phyloP scores from a whole-genome alignment of 2,888 invertebrate species.

The Stenolophus ochropezus region DNA sequence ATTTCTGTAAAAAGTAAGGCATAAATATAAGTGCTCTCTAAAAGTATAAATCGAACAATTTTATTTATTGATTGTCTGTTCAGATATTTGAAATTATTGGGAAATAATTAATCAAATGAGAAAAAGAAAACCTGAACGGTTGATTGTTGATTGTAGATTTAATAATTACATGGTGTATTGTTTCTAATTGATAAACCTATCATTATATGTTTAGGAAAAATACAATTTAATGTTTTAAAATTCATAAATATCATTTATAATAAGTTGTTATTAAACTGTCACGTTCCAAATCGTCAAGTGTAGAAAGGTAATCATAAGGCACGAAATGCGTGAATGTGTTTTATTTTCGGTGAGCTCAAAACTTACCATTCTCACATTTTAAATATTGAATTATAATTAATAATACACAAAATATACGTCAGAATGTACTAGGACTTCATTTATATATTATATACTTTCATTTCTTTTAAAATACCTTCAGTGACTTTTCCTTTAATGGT shows the following conservation, averaged over 20 bases:
- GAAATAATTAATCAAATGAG: neutral
- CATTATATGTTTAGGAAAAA: constrained; percentile 25
- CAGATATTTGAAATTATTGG: neutral
- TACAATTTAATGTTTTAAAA: constrained; percentile 23
- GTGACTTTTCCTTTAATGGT: too few species aligned
- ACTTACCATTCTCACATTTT: neutral
- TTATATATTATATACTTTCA: too few species aligned
- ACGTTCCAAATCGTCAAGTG: neutral
- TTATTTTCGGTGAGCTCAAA: neutral
- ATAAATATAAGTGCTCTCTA: too few species aligned
- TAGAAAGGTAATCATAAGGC: neutral
- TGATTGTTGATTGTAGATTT: neutral
- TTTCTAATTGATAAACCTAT: constrained; percentile 32
- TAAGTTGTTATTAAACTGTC: constrained; percentile 34
- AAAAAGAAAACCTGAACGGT: neutral
- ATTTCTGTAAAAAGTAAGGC: too few species aligned
- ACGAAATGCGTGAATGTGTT: neutral
- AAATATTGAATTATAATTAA: neutral
- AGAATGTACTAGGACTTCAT: too few species aligned
- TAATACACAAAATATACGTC: neutral
- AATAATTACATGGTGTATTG: constrained; percentile 15
- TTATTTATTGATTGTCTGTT: too few species aligned
- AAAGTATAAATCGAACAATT: too few species aligned
- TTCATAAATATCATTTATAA: constrained; percentile 29
- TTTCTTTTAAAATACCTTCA: too few species aligned